Evolutionary conservation across 1,140 invertebrate species (phyloP).

Genomic region (Lamellibrachia luymesi): DNA sequence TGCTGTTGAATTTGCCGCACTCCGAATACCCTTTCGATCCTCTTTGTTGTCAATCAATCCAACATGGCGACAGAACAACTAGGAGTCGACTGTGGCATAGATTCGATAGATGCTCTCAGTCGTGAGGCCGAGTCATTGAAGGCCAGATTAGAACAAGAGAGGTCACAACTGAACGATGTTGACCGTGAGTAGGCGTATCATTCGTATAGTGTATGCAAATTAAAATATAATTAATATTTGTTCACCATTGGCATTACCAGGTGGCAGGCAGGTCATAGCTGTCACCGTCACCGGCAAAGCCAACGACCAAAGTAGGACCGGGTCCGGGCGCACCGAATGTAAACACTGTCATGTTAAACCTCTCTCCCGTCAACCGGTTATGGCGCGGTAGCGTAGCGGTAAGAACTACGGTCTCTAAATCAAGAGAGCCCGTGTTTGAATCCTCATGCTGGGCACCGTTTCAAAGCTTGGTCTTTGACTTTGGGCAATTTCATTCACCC

Average conservation of each 20-base stretch:
- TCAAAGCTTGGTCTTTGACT: too few species aligned
- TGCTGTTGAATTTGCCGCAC: background rate
- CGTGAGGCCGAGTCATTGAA: constrained; percentile 92
- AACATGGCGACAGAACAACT: constrained; percentile 55
- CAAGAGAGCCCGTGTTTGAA: too few species aligned
- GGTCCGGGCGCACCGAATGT: background rate
- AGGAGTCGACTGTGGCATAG: constrained; percentile 49
- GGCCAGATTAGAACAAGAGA: constrained; percentile 90
- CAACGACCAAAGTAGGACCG: background rate
- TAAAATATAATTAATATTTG: constrained; percentile 3
- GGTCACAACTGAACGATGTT: constrained; percentile 96
- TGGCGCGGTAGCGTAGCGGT: too few species aligned
- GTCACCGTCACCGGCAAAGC: background rate
- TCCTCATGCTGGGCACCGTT: too few species aligned
- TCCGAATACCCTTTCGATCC: background rate
- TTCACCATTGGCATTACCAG: background rate
- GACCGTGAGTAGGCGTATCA: constrained; percentile 69
- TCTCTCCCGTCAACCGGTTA: background rate
- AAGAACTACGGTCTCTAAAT: too few species aligned
- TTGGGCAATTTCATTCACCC: too few species aligned
- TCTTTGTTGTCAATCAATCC: constrained; percentile 15
- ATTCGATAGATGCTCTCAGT: constrained; percentile 70
- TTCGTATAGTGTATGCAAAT: background rate
- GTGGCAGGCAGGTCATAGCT: background rate
- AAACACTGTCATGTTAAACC: background rate